Percentiles rank a stretch among this genome's conserved stretches.
These are phyloP conservation scores for Tupiocoris notatus DNA, from an alignment of 2,888 invertebrate species.

Conservation along the genomic window DNA sequence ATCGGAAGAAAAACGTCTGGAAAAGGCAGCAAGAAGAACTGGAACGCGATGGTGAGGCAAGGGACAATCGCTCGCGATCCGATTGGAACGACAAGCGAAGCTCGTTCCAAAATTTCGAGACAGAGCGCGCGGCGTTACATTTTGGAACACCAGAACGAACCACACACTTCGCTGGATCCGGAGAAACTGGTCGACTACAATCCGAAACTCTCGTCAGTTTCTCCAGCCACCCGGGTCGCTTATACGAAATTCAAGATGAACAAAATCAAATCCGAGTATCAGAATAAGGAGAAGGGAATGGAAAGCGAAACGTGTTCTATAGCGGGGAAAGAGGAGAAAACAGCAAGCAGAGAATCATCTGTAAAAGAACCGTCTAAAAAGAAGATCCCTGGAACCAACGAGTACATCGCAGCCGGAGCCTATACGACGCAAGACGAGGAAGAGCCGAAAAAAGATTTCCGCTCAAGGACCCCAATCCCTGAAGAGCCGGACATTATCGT, in stretches of 20 bases:
- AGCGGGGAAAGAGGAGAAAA: constrained; percentile 20
- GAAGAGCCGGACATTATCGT: constrained; percentile 59
- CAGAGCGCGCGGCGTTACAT: constrained; percentile 72
- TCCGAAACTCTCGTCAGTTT: constrained; percentile 71
- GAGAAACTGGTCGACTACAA: constrained; percentile 76
- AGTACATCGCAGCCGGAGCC: constrained; percentile 24
- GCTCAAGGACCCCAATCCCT: constrained; percentile 62
- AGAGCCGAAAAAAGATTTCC: constrained; percentile 52
- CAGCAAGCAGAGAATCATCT: not conserved
- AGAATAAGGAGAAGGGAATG: constrained; percentile 51
- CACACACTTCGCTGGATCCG: constrained; percentile 68
- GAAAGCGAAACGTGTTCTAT: constrained; percentile 50
- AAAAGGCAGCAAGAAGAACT: constrained; percentile 66
- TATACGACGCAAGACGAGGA: constrained; percentile 5
- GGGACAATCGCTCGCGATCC: constrained; percentile 70
- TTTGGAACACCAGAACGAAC: constrained; percentile 64
- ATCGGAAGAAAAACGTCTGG: constrained; percentile 65
- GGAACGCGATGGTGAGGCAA: constrained; percentile 78
- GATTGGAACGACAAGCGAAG: constrained; percentile 73
- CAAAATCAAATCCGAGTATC: constrained; percentile 63
- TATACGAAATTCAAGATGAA: constrained; percentile 85
- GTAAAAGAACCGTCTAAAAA: not conserved
- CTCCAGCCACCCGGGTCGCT: constrained; percentile 76
- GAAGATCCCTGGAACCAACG: constrained; percentile 16
- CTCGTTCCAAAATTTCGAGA: constrained; percentile 63